Conservation (phyloP, 2,113 vertebrate species). For the Forbesichthys papilliferus region DNA sequence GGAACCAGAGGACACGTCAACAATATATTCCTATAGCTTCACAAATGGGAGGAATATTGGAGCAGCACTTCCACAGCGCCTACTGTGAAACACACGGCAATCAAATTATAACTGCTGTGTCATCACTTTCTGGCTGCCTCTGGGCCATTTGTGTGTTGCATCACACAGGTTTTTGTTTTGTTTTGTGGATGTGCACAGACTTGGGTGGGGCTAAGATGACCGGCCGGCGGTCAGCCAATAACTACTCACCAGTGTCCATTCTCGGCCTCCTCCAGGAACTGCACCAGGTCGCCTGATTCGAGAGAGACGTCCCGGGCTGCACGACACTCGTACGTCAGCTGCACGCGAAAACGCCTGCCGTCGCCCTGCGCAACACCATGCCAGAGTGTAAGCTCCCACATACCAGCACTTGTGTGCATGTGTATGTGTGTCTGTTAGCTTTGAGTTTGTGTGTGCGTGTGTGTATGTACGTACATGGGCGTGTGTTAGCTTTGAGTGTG, state of each 20-base stretch:
- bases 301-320: conserved; percentile 70
- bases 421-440: not conserved
- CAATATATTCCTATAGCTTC: too few species aligned
- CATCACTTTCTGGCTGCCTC: too few species aligned
- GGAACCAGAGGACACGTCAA: too few species aligned
- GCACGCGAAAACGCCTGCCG: conserved; percentile 78
- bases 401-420: not conserved
- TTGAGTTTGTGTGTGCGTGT: not conserved
- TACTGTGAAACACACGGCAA: too few species aligned
- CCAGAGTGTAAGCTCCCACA: conserved; percentile 3
- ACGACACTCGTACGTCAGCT: conserved; percentile 79
- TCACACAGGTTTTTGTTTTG: too few species aligned
- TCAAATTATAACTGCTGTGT: too few species aligned
- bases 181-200: not conserved
- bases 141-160: too few species aligned
- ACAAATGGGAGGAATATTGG: too few species aligned
- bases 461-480: not conserved
- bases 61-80: too few species aligned
- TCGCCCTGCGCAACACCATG: conserved; percentile 66
- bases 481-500: not conserved
- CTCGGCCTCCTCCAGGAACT: conserved; percentile 83
- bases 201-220: not conserved
- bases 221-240: not conserved
- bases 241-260: conserved; percentile 84
- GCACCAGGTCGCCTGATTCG: conserved; percentile 77